Conservation (phyloP, 2,113 vertebrate species). For the Ciconia stormi region DNA sequence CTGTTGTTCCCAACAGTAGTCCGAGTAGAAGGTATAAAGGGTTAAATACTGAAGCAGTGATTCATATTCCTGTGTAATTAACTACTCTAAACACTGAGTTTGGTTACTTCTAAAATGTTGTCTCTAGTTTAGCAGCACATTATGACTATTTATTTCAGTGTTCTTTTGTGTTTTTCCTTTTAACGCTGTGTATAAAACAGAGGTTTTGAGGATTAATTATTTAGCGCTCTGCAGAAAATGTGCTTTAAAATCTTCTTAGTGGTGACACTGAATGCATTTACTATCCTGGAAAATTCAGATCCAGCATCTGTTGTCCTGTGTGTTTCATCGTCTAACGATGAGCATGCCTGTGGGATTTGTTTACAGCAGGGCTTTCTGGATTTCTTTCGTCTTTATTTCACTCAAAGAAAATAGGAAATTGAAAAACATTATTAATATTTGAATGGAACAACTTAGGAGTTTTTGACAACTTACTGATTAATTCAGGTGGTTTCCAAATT, state of each 20-base stretch:
- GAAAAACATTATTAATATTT: slow-evolving; percentile 32
- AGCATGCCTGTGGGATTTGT: not conserved
- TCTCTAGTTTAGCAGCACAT: not conserved
- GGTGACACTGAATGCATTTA: not conserved
- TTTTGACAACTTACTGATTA: slow-evolving; percentile 11
- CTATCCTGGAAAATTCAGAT: slow-evolving; percentile 46
- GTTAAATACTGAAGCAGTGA: not conserved
- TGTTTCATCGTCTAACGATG: slow-evolving; percentile 32
- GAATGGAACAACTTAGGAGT: not conserved
- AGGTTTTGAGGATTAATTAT: slow-evolving; percentile 30
- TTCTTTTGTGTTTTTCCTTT: not conserved
- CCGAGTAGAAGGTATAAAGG: not conserved
- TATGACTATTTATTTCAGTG: not conserved
- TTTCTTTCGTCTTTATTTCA: not conserved
- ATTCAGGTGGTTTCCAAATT: not conserved
- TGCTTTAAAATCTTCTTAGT: not conserved
- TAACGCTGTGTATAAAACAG: not conserved
- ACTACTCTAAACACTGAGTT: not conserved
- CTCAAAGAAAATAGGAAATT: not conserved
- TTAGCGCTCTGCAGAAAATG: not conserved
- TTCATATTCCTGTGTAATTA: not conserved
- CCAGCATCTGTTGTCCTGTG: slow-evolving; percentile 33
- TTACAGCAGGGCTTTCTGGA: not conserved
- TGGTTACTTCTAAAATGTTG: not conserved
- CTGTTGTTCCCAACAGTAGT: not conserved